Evolutionary conservation across 1,140 invertebrate species (phyloP).

Genomic region (Trachymyrmex cornetzi): DNA sequence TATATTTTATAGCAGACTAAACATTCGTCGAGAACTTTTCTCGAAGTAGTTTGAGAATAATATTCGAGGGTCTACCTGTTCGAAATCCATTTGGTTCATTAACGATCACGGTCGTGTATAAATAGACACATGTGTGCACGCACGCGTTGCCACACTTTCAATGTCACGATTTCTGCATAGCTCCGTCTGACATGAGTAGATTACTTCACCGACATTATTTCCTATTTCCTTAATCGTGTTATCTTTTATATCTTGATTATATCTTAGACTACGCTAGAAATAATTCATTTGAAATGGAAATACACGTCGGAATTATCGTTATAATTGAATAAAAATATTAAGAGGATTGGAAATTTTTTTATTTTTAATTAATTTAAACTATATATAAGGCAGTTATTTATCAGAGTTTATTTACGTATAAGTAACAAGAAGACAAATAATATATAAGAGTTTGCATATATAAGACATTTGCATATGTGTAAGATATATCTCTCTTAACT

Average conservation of each 20-base stretch:
- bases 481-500: not conserved
- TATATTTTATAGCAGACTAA: not conserved
- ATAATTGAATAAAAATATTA: not conserved
- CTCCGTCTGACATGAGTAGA: conserved; percentile 20
- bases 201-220: conserved; percentile 32
- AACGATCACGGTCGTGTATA: conserved; percentile 19
- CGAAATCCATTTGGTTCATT: conserved; percentile 18
- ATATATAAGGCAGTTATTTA: not conserved
- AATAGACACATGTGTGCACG: conserved; percentile 19
- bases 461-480: not conserved
- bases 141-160: conserved; percentile 26
- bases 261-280: not conserved
- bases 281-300: not conserved
- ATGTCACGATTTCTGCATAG: conserved; percentile 47
- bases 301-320: not conserved
- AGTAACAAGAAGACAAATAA: not conserved
- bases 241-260: not conserved
- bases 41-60: not conserved
- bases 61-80: not conserved
- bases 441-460: not conserved
- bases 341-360: not conserved
- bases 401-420: not conserved
- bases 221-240: conserved; percentile 8
- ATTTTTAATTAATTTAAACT: not conserved
- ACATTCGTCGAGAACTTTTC: not conserved